These are phyloP conservation scores for Aradus depressus DNA, from an alignment of 2,888 invertebrate species.

Conservation along the genomic window DNA sequence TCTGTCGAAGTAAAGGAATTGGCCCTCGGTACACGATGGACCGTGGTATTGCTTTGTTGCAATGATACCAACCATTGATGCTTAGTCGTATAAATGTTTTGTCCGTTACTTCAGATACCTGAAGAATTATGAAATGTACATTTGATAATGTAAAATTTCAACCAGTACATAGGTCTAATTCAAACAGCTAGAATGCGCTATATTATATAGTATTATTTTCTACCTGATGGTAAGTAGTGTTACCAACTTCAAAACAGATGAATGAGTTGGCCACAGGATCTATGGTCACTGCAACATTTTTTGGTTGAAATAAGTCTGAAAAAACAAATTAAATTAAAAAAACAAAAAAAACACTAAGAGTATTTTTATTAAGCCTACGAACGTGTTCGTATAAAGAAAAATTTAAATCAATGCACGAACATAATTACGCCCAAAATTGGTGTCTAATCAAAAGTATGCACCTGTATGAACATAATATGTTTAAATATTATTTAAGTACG, in stretches of 20 bases:
- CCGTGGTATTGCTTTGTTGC: conserved; percentile 34
- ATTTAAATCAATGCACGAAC: too few species aligned
- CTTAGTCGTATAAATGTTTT: conserved; percentile 63
- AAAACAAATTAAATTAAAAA: background rate
- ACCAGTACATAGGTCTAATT: too few species aligned
- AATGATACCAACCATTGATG: conserved; percentile 95
- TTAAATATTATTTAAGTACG: too few species aligned
- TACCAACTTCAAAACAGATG: conserved; percentile 82
- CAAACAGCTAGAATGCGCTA: too few species aligned
- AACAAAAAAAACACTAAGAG: background rate
- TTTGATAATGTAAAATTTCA: too few species aligned
- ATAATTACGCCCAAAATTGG: too few species aligned
- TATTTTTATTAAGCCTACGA: background rate
- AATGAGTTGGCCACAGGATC: conserved; percentile 73
- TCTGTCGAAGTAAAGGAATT: too few species aligned
- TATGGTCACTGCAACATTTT: conserved; percentile 47
- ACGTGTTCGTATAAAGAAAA: too few species aligned
- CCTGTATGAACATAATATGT: too few species aligned
- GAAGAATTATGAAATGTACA: conserved; percentile 29
- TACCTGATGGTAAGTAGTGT: conserved; percentile 81
- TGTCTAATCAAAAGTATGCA: too few species aligned
- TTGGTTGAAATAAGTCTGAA: conserved; percentile 50
- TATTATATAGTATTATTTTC: conserved; percentile 17
- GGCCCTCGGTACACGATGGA: too few species aligned
- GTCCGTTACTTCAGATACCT: conserved; percentile 74